A percentile compares a stretch with the other conserved stretches of the same genome.
phyloP scores from a whole-genome alignment of 2,797 vertebrate species.

The Mus spretus region DNA sequence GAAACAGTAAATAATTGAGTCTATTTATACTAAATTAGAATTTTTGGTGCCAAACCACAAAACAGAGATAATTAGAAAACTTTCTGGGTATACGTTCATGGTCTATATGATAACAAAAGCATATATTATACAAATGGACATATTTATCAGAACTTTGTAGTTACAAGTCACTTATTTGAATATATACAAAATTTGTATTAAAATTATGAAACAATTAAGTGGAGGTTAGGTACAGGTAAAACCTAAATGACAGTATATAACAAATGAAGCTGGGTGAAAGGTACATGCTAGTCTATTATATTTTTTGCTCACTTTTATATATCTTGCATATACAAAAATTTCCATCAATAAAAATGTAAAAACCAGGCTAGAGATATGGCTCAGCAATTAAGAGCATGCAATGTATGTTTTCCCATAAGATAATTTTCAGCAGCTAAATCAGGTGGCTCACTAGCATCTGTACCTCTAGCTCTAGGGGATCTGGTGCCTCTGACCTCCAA shows the following conservation, averaged over 20 bases:
- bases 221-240: constrained; percentile 8
- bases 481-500: not conserved
- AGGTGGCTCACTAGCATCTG: not conserved
- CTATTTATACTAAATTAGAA: constrained; percentile 48
- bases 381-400: not conserved
- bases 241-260: constrained; percentile 37
- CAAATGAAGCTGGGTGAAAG: constrained; percentile 42
- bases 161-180: constrained; percentile 24
- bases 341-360: constrained; percentile 72
- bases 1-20: constrained; percentile 1
- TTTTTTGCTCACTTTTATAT: constrained; percentile 35
- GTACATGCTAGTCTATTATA: not conserved
- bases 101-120: not conserved
- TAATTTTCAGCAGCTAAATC: not conserved
- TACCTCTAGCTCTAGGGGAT: not conserved
- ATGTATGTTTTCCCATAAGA: not conserved
- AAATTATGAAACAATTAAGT: constrained; percentile 49
- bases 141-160: constrained; percentile 19
- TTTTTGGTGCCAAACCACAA: constrained; percentile 31
- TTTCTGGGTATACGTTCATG: constrained; percentile 19
- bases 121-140: not conserved
- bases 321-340: constrained; percentile 62
- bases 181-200: constrained; percentile 39
- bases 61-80: constrained; percentile 19
- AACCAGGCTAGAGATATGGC: not conserved